Evolutionary conservation across 1,140 invertebrate species (phyloP).

Genomic region (Triops longicaudatus): DNA sequence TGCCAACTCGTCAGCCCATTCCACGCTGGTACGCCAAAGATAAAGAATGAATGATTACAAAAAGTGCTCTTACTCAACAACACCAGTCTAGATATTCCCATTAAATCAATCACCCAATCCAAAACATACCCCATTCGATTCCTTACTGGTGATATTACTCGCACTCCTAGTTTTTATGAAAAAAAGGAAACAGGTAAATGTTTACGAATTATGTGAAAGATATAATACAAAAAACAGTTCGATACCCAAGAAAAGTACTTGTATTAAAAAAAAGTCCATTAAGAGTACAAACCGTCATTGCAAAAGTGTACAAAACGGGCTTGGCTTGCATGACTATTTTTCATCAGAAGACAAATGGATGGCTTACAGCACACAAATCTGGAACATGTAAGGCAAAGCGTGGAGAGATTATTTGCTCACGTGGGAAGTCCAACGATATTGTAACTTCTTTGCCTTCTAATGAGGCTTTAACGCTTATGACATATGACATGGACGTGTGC

Average conservation of each 20-base stretch:
- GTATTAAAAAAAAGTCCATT: too few species aligned
- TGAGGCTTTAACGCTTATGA: not conserved
- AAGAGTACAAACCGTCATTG: too few species aligned
- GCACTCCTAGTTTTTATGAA: not conserved
- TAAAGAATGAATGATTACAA: not conserved
- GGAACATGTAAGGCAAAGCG: too few species aligned
- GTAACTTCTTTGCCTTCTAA: not conserved
- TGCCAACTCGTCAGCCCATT: conserved; percentile 10
- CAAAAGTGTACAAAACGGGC: too few species aligned
- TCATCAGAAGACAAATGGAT: too few species aligned
- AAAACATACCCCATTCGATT: not conserved
- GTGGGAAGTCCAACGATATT: not conserved
- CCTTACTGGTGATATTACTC: not conserved
- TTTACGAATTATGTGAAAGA: too few species aligned
- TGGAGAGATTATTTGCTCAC: too few species aligned
- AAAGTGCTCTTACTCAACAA: not conserved
- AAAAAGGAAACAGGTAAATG: not conserved
- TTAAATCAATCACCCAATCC: too few species aligned
- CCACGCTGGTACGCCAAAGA: not conserved
- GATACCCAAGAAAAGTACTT: too few species aligned
- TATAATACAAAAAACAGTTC: not conserved
- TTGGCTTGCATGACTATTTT: too few species aligned
- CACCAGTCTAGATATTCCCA: too few species aligned
- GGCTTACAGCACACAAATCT: too few species aligned
- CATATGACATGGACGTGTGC: not conserved